phyloP scores from a whole-genome alignment of 2,888 invertebrate species.

The Ormyrus pomaceus region DNA sequence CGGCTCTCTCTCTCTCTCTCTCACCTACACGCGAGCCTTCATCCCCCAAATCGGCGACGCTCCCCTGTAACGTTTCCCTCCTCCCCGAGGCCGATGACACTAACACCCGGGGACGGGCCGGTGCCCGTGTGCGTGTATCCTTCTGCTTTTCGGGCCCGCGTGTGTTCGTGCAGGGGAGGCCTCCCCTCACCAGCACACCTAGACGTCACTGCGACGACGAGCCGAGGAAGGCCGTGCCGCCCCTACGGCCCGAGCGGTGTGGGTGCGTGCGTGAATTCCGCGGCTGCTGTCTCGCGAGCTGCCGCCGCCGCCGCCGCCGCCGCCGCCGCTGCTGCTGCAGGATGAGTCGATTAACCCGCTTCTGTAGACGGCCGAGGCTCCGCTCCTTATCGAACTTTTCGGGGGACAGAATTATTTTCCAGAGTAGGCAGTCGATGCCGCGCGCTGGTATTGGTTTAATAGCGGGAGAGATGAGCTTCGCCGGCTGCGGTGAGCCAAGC shows the following conservation, averaged over 20 bases:
- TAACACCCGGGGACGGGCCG: conserved; percentile 30
- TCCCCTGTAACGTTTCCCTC: not conserved
- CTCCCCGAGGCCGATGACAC: conserved; percentile 25
- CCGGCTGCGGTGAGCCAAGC: too few species aligned
- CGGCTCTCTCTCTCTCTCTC: conserved; percentile 48
- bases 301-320: conserved; percentile 27
- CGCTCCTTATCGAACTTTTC: conserved; percentile 27
- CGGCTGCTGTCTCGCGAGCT: conserved; percentile 45
- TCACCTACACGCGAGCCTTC: not conserved
- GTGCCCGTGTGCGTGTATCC: not conserved
- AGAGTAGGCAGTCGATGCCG: too few species aligned
- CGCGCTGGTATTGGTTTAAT: too few species aligned
- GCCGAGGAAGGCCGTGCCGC: not conserved
- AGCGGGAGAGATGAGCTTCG: too few species aligned
- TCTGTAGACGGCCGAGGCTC: not conserved
- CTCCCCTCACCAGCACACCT: not conserved
- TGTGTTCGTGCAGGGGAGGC: not conserved
- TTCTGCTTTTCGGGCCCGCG: not conserved
- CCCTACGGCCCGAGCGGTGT: not conserved
- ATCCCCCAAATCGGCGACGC: not conserved
- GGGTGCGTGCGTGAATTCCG: not conserved
- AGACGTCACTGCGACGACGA: conserved; percentile 37
- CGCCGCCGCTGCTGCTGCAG: conserved; percentile 20
- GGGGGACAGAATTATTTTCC: conserved; percentile 2
- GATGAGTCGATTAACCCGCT: conserved; percentile 57